A percentile compares a stretch with the other conserved stretches of the same genome.
Conservation (phyloP, 2,888 invertebrate genomes). For the Lumbricus terrestris region DNA sequence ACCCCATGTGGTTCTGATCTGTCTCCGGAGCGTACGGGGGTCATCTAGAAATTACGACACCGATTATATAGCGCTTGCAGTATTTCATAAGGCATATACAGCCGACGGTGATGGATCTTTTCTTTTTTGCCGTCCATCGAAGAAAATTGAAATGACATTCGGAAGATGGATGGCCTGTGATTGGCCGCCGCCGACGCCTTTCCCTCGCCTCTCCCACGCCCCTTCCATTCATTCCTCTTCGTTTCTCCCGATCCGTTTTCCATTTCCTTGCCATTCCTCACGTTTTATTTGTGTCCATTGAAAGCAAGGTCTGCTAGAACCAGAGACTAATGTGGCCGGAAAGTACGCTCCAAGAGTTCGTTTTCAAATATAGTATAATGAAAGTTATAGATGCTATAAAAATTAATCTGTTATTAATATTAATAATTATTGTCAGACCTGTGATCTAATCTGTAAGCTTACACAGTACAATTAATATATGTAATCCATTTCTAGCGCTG, state of each 20-base stretch:
- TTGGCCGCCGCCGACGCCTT: too few species aligned
- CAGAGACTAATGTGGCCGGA: neutral
- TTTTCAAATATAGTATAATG: too few species aligned
- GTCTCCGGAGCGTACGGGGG: neutral
- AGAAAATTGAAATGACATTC: neutral
- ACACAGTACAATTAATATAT: too few species aligned
- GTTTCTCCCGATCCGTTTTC: neutral
- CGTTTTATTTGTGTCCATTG: neutral
- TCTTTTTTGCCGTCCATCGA: neutral
- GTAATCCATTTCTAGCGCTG: too few species aligned
- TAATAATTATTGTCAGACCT: too few species aligned
- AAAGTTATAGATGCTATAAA: too few species aligned
- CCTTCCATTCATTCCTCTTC: neutral
- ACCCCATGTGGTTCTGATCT: neutral
- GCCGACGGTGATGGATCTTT: neutral
- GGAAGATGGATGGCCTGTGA: neutral
- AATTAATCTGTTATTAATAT: neutral
- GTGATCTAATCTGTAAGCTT: too few species aligned
- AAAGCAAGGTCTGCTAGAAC: neutral
- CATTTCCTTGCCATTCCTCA: neutral
- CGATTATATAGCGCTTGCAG: neutral
- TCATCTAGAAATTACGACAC: neutral
- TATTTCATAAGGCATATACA: neutral
- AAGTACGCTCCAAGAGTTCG: neutral
- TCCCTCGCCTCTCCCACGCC: neutral